Evolutionary conservation across 2,113 vertebrate species (phyloP).

Genomic region (Noturus placidus): DNA sequence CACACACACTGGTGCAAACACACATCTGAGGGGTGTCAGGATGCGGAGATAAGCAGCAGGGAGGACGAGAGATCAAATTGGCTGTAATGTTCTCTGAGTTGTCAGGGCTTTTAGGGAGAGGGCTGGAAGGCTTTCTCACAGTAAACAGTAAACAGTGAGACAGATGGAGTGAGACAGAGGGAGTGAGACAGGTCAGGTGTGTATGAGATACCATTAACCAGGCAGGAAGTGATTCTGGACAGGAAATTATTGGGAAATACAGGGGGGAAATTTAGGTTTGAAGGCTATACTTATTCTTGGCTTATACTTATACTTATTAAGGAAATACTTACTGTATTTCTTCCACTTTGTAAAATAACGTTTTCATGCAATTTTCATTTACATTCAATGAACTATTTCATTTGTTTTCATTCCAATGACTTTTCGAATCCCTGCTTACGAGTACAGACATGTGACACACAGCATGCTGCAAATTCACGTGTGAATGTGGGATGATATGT

Average conservation of each 20-base stretch:
- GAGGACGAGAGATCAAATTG: conserved; percentile 5
- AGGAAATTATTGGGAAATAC: not conserved
- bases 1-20: conserved; percentile 7
- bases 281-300: not conserved
- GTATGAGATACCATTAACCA: not conserved
- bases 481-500: not conserved
- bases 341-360: not conserved
- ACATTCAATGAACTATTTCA: not conserved
- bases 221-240: not conserved
- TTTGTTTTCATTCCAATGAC: not conserved
- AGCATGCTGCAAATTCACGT: not conserved
- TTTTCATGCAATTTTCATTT: not conserved
- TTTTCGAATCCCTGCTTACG: not conserved
- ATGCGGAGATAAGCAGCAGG: conserved; percentile 22
- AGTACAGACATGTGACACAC: not conserved
- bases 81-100: conserved; percentile 22
- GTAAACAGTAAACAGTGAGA: not conserved
- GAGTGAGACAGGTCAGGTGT: not conserved
- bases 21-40: conserved; percentile 2
- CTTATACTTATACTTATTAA: too few relatives aligned
- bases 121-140: not conserved
- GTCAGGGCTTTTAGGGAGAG: conserved; percentile 7
- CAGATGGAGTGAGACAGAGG: not conserved
- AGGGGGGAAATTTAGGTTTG: not conserved
- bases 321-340: too few relatives aligned